These are phyloP conservation scores for Ernsta delagoae DNA, from an alignment of 2,888 invertebrate genomes.

Conservation along the genomic window DNA sequence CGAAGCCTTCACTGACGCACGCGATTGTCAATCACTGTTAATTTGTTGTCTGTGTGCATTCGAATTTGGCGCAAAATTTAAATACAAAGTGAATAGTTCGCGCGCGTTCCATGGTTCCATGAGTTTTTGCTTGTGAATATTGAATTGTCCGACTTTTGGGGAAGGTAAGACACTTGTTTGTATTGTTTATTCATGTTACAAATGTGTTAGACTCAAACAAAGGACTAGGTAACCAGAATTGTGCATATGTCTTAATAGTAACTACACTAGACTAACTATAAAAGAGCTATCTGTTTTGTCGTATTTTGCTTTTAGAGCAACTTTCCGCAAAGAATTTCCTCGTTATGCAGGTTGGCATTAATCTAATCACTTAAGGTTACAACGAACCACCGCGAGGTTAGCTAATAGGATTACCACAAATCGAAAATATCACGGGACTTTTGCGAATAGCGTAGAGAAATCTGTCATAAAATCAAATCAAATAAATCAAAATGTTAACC, in stretches of 20 bases:
- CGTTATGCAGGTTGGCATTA: not conserved
- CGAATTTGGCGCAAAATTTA: conserved; percentile 32
- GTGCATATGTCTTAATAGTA: not conserved
- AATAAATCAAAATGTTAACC: too few relatives aligned
- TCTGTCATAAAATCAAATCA: too few relatives aligned
- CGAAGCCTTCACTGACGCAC: conserved; percentile 49
- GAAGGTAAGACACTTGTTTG: conserved; percentile 2
- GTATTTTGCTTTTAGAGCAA: not conserved
- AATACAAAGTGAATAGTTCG: conserved; percentile 30
- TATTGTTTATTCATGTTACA: not conserved
- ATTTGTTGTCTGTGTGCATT: not conserved
- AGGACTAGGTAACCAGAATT: not conserved
- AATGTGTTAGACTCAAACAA: not conserved
- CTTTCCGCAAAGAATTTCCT: not conserved
- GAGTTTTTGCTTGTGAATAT: conserved; percentile 13
- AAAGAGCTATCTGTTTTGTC: not conserved
- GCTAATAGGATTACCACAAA: conserved; percentile 1
- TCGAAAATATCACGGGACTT: not conserved
- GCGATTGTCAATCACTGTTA: conserved; percentile 37
- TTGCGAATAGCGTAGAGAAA: too few relatives aligned
- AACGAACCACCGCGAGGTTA: conserved; percentile 2
- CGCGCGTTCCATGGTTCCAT: conserved; percentile 12
- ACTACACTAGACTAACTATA: not conserved
- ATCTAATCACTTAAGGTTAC: not conserved
- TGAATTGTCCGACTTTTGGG: not conserved